Conservation (phyloP, 2,888 invertebrate genomes). For the Chrysina gloriosa region DNA sequence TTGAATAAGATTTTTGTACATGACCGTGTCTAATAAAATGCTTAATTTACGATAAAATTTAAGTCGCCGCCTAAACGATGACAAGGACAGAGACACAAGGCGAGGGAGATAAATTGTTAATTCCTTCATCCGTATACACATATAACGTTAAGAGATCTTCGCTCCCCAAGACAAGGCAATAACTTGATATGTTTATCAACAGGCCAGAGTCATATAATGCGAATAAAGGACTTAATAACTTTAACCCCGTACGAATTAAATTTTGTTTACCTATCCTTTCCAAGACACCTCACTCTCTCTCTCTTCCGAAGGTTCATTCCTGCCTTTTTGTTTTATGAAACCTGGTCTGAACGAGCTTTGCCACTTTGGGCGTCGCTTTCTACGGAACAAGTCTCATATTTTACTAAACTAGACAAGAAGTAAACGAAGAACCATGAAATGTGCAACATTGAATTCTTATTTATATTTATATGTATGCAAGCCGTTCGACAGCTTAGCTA, state of each 20-base stretch:
- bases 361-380: neutral
- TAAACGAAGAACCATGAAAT: neutral
- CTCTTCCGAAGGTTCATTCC: neutral
- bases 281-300: neutral
- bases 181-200: slow-evolving; percentile 49
- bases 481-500: too few relatives aligned
- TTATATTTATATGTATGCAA: too few relatives aligned
- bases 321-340: neutral
- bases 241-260: slow-evolving; percentile 42
- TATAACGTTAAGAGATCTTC: slow-evolving; percentile 30
- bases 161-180: slow-evolving; percentile 45
- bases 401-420: slow-evolving; percentile 1
- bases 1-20: slow-evolving; percentile 38
- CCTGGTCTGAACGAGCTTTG: neutral
- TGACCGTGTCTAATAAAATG: slow-evolving; percentile 43
- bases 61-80: slow-evolving; percentile 38
- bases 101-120: slow-evolving; percentile 34
- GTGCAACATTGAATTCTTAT: neutral
- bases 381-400: neutral
- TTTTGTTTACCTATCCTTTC: slow-evolving; percentile 26
- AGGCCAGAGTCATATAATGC: slow-evolving; percentile 45
- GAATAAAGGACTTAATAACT: slow-evolving; percentile 46
- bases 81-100: slow-evolving; percentile 22
- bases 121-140: slow-evolving; percentile 35
- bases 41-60: slow-evolving; percentile 46